Conservation (phyloP, 35 echinoderm and acorn worm genomes). For the Acanthaster planci region DNA sequence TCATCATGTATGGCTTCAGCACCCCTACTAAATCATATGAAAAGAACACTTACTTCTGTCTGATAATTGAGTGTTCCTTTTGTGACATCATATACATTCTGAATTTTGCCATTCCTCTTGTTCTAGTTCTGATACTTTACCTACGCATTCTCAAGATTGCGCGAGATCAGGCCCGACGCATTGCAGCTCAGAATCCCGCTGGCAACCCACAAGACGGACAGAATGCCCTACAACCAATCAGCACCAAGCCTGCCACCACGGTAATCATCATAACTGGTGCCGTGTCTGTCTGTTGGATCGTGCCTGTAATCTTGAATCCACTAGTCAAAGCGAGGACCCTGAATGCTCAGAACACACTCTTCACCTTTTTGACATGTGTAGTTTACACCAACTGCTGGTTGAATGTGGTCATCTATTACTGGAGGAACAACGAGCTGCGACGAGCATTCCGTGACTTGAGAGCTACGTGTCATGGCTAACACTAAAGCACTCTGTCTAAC, state of each 20-base stretch:
- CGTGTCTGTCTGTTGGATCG: background rate
- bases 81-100: background rate
- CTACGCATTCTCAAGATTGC: no score
- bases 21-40: no score
- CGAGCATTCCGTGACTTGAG: background rate
- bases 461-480: background rate
- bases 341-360: no score
- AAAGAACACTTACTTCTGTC: no score
- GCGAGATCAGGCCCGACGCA: background rate
- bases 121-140: no score
- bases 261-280: background rate
- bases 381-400: background rate
- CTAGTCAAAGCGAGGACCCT: no score
- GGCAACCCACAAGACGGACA: no score
- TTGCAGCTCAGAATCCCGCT: background rate
- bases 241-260: background rate
- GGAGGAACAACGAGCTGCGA: conserved; percentile 16
- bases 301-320: no score
- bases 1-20: background rate
- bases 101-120: background rate
- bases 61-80: no score
- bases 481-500: background rate
- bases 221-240: background rate
- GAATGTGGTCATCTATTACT: conserved; percentile 35
- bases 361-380: no score